These are phyloP conservation scores for Heliopora coerulea DNA, from an alignment of 92 coral and sea anemone species.

Conservation along the genomic window DNA sequence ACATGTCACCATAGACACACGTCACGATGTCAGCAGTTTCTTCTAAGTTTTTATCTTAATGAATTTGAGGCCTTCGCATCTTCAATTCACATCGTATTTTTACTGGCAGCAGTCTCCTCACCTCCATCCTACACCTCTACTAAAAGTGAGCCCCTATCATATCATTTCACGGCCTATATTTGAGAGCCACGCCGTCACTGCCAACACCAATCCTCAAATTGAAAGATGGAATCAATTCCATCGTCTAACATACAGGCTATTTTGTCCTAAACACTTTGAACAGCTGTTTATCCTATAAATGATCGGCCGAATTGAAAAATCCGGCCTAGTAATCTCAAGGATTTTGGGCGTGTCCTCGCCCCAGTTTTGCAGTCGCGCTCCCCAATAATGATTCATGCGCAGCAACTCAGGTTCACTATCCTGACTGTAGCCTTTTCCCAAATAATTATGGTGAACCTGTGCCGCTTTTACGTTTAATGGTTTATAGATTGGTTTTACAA, in stretches of 20 bases:
- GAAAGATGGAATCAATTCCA: too few relatives aligned
- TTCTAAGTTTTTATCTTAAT: too few relatives aligned
- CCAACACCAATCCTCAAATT: too few relatives aligned
- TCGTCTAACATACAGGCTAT: slow-evolving; percentile 19
- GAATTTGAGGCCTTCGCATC: too few relatives aligned
- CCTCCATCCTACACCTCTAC: too few relatives aligned
- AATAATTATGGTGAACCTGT: slow-evolving; percentile 54
- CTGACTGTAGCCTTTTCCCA: slow-evolving; percentile 19
- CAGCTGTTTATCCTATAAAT: slow-evolving; percentile 46
- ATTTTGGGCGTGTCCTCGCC: slow-evolving; percentile 72
- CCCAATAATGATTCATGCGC: slow-evolving; percentile 82
- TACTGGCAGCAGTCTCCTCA: too few relatives aligned
- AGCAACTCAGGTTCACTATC: slow-evolving; percentile 33
- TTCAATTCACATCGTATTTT: too few relatives aligned
- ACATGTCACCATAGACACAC: too few relatives aligned
- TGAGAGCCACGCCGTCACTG: too few relatives aligned
- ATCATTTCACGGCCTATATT: too few relatives aligned
- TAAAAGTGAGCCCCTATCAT: too few relatives aligned
- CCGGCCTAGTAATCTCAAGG: slow-evolving; percentile 46
- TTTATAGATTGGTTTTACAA: slow-evolving; percentile 62
- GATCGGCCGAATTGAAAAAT: slow-evolving; percentile 51
- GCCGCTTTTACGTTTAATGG: slow-evolving; percentile 26
- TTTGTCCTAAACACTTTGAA: slow-evolving; percentile 26
- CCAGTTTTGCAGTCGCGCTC: slow-evolving; percentile 75
- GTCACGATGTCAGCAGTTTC: too few relatives aligned